These are phyloP conservation scores for Drosophila mettleri DNA, from an alignment of 2,888 invertebrate genomes.

Conservation along the genomic window DNA sequence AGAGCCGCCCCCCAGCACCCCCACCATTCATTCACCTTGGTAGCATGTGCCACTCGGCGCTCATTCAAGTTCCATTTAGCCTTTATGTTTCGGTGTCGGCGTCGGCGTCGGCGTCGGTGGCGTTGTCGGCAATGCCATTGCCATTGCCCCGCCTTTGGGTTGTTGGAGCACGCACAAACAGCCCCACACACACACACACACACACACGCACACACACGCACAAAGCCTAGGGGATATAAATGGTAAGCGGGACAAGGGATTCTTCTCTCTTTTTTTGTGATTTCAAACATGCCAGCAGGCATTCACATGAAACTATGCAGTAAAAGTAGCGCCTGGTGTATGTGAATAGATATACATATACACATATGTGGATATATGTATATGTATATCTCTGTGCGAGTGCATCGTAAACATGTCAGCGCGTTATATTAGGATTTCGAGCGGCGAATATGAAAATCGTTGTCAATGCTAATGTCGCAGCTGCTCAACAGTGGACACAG, in stretches of 20 bases:
- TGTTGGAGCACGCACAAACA: conserved; percentile 46
- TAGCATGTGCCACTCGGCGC: conserved; percentile 49
- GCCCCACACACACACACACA: not conserved
- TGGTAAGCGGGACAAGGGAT: conserved; percentile 34
- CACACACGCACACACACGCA: not conserved
- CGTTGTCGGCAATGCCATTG: conserved; percentile 44
- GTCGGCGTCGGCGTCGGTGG: conserved; percentile 12
- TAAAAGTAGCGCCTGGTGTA: conserved; percentile 25
- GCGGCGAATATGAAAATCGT: conserved; percentile 55
- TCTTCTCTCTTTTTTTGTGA: conserved; percentile 43
- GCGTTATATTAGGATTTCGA: conserved; percentile 65
- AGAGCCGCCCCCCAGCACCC: not conserved
- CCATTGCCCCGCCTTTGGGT: conserved; percentile 56
- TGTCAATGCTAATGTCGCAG: conserved; percentile 38
- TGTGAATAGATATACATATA: conserved; percentile 22
- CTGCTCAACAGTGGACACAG: conserved; percentile 5
- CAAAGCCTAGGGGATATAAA: conserved; percentile 37
- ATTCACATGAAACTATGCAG: conserved; percentile 51
- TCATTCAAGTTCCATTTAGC: conserved; percentile 73
- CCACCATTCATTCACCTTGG: conserved; percentile 17
- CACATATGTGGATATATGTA: not conserved
- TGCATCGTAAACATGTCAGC: conserved; percentile 73
- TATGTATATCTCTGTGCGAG: conserved; percentile 19
- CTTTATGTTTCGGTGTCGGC: conserved; percentile 60
- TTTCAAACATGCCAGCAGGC: conserved; percentile 61